Percentiles rank a stretch among this genome's conserved stretches.
phyloP scores from a whole-genome alignment of 2,113 vertebrate genomes.

The Xyrauchen texanus region DNA sequence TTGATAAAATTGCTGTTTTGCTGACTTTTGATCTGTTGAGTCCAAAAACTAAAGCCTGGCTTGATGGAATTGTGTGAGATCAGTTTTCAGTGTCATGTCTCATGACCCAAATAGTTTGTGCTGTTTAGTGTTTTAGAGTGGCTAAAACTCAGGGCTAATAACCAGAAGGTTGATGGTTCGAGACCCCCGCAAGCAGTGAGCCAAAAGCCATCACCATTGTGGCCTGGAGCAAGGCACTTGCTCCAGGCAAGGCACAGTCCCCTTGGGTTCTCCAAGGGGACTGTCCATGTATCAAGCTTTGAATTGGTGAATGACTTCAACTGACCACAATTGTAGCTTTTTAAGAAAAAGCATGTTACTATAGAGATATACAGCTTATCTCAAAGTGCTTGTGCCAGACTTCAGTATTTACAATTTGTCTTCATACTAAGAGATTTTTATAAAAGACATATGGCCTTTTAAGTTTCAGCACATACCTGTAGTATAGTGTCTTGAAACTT shows the following conservation, averaged over 20 bases:
- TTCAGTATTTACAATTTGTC: neutral
- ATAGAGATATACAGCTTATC: neutral
- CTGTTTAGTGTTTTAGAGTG: neutral
- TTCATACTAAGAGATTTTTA: neutral
- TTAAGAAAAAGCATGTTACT: too few species aligned
- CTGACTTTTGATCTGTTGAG: conserved; percentile 8
- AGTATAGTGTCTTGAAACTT: too few species aligned
- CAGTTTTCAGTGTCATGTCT: too few species aligned
- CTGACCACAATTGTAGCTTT: neutral
- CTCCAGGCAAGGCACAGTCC: too few species aligned
- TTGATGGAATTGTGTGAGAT: conserved; percentile 13
- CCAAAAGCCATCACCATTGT: neutral
- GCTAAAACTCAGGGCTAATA: neutral
- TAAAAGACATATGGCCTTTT: too few species aligned
- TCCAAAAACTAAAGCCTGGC: neutral
- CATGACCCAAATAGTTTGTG: neutral
- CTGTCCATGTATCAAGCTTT: too few species aligned
- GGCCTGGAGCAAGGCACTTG: neutral
- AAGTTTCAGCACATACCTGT: too few species aligned
- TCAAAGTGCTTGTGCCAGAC: neutral
- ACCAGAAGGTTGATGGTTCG: neutral
- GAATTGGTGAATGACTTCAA: neutral
- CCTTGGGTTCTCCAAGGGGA: neutral
- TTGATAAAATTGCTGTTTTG: neutral
- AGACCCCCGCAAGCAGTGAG: neutral